phyloP scores from a whole-genome alignment of 2,113 vertebrate species.

The Engystomops pustulosus region DNA sequence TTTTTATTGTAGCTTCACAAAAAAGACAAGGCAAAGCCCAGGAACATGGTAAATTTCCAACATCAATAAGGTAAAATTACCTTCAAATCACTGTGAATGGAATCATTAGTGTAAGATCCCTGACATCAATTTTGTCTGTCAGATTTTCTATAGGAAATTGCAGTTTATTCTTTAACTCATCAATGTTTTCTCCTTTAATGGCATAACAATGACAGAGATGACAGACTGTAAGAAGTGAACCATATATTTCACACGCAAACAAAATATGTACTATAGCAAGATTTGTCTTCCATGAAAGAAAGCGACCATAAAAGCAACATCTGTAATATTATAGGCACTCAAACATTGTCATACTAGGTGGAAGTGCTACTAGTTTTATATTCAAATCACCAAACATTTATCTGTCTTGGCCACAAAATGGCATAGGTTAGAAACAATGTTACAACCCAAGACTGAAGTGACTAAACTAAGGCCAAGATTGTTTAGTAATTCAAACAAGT shows the following conservation, averaged over 20 bases:
- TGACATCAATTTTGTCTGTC: neutral
- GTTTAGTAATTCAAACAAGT: too few species aligned
- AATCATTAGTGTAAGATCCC: slow-evolving; percentile 20
- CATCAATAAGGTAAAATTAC: slow-evolving; percentile 36
- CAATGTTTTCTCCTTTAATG: slow-evolving; percentile 27
- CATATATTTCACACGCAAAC: neutral
- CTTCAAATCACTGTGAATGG: slow-evolving; percentile 26
- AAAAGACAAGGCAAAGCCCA: neutral
- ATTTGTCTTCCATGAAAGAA: neutral
- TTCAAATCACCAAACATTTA: too few species aligned
- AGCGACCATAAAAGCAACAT: neutral
- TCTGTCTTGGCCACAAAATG: too few species aligned
- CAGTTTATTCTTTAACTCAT: slow-evolving; percentile 44
- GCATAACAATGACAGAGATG: slow-evolving; percentile 38
- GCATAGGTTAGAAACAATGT: too few species aligned
- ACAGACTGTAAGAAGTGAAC: neutral
- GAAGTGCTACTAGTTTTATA: too few species aligned
- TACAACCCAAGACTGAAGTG: too few species aligned
- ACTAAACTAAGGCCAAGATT: too few species aligned
- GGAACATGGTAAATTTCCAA: neutral
- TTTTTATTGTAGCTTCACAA: neutral
- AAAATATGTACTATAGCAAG: neutral
- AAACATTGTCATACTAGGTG: too few species aligned
- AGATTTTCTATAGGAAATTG: slow-evolving; percentile 31
- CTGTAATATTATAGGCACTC: neutral